Evolutionary conservation across 2,888 invertebrate genomes (phyloP).

Genomic region (Caenorhabditis sp.): DNA sequence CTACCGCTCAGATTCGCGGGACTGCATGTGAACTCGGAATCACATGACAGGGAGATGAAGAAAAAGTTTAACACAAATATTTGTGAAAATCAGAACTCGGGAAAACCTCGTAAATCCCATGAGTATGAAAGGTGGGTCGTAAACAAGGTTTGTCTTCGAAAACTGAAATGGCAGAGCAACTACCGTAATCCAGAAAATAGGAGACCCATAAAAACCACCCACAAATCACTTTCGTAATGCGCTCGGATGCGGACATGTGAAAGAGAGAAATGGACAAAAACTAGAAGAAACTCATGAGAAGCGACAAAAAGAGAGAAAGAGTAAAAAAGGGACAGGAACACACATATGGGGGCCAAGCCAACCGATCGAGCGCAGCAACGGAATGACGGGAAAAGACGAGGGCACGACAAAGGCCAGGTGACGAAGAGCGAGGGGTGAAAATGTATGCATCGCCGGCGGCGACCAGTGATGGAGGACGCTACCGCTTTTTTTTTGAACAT

Average conservation of each 20-base stretch:
- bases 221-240: neutral
- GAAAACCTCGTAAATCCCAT: neutral
- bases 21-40: neutral
- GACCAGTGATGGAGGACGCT: neutral
- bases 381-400: constrained; percentile 17
- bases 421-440: constrained; percentile 14
- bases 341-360: constrained; percentile 9
- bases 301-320: constrained; percentile 16
- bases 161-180: neutral
- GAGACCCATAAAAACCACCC: neutral
- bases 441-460: neutral
- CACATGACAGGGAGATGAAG: neutral
- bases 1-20: too few relatives aligned
- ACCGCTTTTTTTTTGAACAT: neutral
- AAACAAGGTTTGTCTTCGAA: neutral
- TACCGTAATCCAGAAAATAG: neutral
- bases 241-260: neutral
- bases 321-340: constrained; percentile 30
- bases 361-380: constrained; percentile 7
- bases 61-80: neutral
- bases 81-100: neutral
- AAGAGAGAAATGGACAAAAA: neutral
- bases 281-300: constrained; percentile 11
- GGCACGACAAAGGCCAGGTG: constrained; percentile 18
- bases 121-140: neutral